Percentiles rank a stretch among this genome's conserved stretches.
Conservation (phyloP, 2,797 vertebrate species). For the Ceryle rudis region DNA sequence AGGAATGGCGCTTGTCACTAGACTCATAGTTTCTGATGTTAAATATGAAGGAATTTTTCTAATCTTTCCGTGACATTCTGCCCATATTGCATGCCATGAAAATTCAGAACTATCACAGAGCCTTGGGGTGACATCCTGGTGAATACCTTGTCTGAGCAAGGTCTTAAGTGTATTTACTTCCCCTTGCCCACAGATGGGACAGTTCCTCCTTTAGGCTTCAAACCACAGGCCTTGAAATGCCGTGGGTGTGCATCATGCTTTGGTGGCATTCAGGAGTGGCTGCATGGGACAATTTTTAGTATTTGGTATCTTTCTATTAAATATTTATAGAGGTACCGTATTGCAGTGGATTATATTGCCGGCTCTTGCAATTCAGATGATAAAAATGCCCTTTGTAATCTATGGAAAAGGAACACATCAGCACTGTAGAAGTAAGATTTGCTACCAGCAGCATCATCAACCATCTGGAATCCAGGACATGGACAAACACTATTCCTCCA, state of each 20-base stretch:
- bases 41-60: not conserved
- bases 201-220: not conserved
- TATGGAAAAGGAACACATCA: not conserved
- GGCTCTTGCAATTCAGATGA: not conserved
- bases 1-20: rapidly evolving
- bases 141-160: not conserved
- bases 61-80: not conserved
- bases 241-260: not conserved
- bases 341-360: not conserved
- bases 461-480: not conserved
- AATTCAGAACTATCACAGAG: not conserved
- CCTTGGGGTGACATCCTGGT: not conserved
- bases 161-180: not conserved
- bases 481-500: not conserved
- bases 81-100: not conserved
- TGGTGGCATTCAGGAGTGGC: rapidly evolving
- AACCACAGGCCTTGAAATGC: not conserved
- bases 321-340: not conserved
- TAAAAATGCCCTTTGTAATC: not conserved
- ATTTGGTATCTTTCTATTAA: not conserved
- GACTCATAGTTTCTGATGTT: not conserved
- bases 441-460: rapidly evolving
- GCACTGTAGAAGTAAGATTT: not conserved
- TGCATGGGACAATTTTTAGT: not conserved
- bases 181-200: not conserved